A percentile compares a stretch with the other conserved stretches of the same genome.
phyloP scores from a whole-genome alignment of 2,797 vertebrate genomes.

The Hoplostethus mediterraneus region DNA sequence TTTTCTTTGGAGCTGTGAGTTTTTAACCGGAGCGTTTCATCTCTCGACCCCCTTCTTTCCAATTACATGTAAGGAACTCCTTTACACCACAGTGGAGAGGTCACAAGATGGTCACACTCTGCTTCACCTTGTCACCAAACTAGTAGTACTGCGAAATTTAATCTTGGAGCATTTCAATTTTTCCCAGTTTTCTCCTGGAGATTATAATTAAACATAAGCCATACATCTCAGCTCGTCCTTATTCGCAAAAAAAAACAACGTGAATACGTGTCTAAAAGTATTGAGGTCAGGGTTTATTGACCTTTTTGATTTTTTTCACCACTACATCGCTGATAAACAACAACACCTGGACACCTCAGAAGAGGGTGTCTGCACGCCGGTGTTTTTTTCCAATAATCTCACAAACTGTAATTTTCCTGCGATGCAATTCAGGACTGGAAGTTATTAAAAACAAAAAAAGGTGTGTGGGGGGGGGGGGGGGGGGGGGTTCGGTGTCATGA shows the following conservation, averaged over 20 bases:
- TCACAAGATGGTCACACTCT: constrained; percentile 68
- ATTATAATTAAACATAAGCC: constrained; percentile 80
- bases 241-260: too few species aligned
- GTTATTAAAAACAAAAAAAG: constrained; percentile 69
- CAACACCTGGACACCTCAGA: constrained; percentile 40
- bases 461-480: neutral
- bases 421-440: constrained; percentile 59
- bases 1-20: too few species aligned
- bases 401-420: constrained; percentile 69
- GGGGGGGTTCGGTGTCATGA: neutral
- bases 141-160: constrained; percentile 53
- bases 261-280: too few species aligned
- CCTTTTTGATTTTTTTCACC: too few species aligned
- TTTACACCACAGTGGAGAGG: constrained; percentile 49
- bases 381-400: constrained; percentile 77
- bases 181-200: constrained; percentile 75
- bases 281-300: too few species aligned
- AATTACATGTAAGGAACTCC: constrained; percentile 59
- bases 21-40: too few species aligned
- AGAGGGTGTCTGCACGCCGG: constrained; percentile 50
- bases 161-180: constrained; percentile 77
- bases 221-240: constrained; percentile 77
- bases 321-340: constrained; percentile 8
- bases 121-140: constrained; percentile 54
- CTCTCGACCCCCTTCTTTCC: constrained; percentile 49